Evolutionary conservation across 2,888 invertebrate species (phyloP), one percentile per base, ranked within the genome.

Genomic region (Aphodius sticticus): DNA sequence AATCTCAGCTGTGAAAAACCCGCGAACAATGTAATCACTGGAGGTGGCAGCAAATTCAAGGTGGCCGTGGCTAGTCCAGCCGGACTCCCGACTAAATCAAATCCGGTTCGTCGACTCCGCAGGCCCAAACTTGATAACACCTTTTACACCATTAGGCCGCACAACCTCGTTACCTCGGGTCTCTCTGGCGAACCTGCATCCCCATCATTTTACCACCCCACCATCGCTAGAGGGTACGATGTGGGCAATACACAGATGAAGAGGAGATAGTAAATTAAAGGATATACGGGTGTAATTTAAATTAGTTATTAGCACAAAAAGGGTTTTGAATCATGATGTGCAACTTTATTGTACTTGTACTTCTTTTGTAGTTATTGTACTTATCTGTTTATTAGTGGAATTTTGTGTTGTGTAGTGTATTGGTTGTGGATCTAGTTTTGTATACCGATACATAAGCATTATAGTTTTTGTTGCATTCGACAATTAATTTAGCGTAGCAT

Each of bases 71-170:
- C 53, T 12, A 5, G 53, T 7, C 53, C 53, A 53, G 53, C 53
- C 53, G 53, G 53, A 53, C 53, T 53, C 53, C 53, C 53, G 53
- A 53, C 53, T 53, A 53, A 53, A 53, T 53, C 53, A 53, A 53
- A 53, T 53, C 53, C 53, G 53, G 53, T 53, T 53, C 12, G 53
- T 12, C 53, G 53, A 53, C 3, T 53, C 53, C 53, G 53, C 9
- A 53, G 53, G 53, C 53, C 53, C 12, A 12, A 53, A 53, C 53
- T 53, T 53, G 53, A 53, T 53, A 53, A 53, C 53, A 53, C 53
- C 53, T 53, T 53, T 53, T 53, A 53, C 53, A 53, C 53, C 53
- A 53, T 53, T 53, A 53, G 53, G 53, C 53, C 9, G 53, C 53
- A 53, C 9, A 53, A 53, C 53, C 53, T 53, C 53, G 53, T 53